Base-by-base conservation (phyloP, 2,888 invertebrate genomes). In the Drosophila infuscata region DNA sequence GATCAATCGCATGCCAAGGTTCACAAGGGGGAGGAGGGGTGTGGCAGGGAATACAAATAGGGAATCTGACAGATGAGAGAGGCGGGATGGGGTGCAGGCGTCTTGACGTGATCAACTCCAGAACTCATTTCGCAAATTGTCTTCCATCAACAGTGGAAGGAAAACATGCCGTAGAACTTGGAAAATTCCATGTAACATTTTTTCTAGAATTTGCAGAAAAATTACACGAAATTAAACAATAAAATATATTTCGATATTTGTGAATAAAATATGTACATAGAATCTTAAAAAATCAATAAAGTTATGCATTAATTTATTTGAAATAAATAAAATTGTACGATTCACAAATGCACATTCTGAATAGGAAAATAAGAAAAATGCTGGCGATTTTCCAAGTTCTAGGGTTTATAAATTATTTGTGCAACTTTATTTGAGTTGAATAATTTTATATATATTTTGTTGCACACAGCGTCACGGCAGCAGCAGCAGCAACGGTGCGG, bases 381-480 rank as follows among this genome's bases (percentile, higher is more conserved):
- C 5, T 17, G 29, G n/a, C 11, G 6, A 51, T n/a, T 30, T 51
- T 51, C n/a, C 12, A 30, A 51, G 12, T n/a, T 30, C n/a, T 51
- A n/a, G 9, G 29, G 6, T 3, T 7, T 25, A 25, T 49, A 25
- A 15, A 17, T 25, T 48, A 2, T 15, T 48, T 48, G 12, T 35
- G 1, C 15, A 15, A 53, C 33, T 53, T 15, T 35, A 35, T 35
- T 53, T 53, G 11, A 35, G 17, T 25, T 25, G 2, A 35, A 33
- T 20, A 25, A 29, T 17, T 11, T 20, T 25, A 25, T 25, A 46
- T 25, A 15, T 46, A 46, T 46, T 25, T 46, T 54, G n/a, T 48
- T 49, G 52, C 17, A 58, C 46, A 54, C 81, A 91, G 92, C 91
- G 88, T 73, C 82, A 85, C 77, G 90, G 91, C 62, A 83, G 91